A percentile compares a stretch with the other conserved stretches of the same genome.
phyloP scores from a whole-genome alignment of 1,140 invertebrate species.

The Eriocheir sinensis region DNA sequence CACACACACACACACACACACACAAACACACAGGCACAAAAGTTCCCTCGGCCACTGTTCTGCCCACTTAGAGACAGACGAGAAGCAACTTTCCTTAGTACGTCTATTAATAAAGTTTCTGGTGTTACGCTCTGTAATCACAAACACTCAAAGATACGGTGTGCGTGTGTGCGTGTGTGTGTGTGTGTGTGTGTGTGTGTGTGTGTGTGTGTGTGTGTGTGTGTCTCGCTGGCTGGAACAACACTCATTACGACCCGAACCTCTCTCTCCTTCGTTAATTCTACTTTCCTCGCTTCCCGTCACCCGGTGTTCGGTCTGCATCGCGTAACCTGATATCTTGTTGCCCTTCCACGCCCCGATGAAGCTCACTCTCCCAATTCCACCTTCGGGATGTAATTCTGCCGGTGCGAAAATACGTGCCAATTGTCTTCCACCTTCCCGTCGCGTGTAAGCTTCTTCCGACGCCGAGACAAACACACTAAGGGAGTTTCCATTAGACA shows the following conservation, averaged over 20 bases:
- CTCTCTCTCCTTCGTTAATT: neutral
- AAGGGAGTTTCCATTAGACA: neutral
- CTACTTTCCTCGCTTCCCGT: neutral
- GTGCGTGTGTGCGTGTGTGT: constrained; percentile 22
- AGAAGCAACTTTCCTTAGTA: neutral
- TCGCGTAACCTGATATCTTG: neutral
- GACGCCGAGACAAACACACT: neutral
- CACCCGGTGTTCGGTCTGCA: neutral
- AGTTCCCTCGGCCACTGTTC: too few species aligned
- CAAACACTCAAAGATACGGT: too few species aligned
- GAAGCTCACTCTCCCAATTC: neutral
- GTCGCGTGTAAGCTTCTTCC: neutral
- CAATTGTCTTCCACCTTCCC: neutral
- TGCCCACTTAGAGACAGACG: neutral
- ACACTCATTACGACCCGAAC: neutral
- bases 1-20: too few species aligned
- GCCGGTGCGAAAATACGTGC: neutral
- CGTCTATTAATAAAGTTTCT: neutral
- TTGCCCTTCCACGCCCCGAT: neutral
- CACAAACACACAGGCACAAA: too few species aligned
- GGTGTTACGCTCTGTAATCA: neutral
- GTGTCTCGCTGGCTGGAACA: neutral
- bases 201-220: constrained; percentile 22
- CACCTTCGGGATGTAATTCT: neutral
- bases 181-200: constrained; percentile 22